Evolutionary conservation across 2,113 vertebrate species (phyloP).

Genomic region (Cyphomyrus discorhynchus): DNA sequence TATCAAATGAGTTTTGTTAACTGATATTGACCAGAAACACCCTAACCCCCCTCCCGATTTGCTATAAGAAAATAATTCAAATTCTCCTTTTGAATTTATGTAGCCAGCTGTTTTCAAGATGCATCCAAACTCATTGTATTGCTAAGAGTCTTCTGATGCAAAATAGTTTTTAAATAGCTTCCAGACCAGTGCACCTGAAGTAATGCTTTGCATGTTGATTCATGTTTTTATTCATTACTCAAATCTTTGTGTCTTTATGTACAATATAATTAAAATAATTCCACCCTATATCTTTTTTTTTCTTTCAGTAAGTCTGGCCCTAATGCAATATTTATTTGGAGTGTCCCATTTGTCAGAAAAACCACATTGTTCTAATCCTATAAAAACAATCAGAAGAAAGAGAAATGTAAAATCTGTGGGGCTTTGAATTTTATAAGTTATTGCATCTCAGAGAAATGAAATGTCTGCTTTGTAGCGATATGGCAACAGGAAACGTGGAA

Average conservation of each 20-base stretch:
- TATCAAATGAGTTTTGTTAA: not conserved
- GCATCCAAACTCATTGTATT: not conserved
- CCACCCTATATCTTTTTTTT: not conserved
- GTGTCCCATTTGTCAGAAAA: not conserved
- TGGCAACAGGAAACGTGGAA: not conserved
- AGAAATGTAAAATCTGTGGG: not conserved
- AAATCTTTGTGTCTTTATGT: not conserved
- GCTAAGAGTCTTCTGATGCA: not conserved
- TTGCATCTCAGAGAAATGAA: not conserved
- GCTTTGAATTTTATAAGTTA: not conserved
- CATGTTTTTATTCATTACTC: not conserved
- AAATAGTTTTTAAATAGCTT: not conserved
- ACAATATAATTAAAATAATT: not conserved
- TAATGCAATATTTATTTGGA: not conserved
- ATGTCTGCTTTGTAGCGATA: not conserved
- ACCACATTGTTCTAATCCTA: not conserved
- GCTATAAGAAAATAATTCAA: not conserved
- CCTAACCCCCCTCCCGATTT: no score
- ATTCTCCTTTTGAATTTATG: not conserved
- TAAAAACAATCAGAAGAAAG: not conserved
- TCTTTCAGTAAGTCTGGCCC: no score
- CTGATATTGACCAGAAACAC: not conserved
- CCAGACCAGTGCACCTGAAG: not conserved
- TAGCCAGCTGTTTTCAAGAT: not conserved
- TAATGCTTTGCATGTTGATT: not conserved